phyloP scores from a whole-genome alignment of 2,797 vertebrate species.

The Harpagifer antarcticus region DNA sequence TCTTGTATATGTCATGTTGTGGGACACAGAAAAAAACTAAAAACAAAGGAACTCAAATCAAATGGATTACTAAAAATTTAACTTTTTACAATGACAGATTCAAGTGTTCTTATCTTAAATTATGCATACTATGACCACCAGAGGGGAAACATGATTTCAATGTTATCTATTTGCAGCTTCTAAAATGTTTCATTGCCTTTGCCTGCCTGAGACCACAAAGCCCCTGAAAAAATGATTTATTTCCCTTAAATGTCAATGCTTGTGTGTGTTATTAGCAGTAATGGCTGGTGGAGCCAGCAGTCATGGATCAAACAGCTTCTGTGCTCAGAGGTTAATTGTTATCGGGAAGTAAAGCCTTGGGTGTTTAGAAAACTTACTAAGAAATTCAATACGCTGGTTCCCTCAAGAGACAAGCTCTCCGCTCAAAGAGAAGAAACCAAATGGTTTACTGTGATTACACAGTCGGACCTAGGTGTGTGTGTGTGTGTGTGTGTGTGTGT shows the following conservation, averaged over 20 bases:
- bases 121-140: not conserved
- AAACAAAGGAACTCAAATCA: not conserved
- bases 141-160: not conserved
- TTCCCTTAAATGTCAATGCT: constrained; percentile 60
- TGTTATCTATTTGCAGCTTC: not conserved
- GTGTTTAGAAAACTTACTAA: constrained; percentile 65
- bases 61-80: not conserved
- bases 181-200: not conserved
- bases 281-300: constrained; percentile 58
- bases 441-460: constrained; percentile 52
- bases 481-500: not conserved
- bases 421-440: constrained; percentile 33
- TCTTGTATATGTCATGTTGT: not conserved
- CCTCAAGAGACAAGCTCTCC: constrained; percentile 48
- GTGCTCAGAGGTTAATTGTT: constrained; percentile 77
- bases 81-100: not conserved
- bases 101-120: not conserved
- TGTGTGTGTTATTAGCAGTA: constrained; percentile 68
- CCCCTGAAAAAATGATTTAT: constrained; percentile 31
- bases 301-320: constrained; percentile 70
- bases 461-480: not conserved
- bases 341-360: constrained; percentile 60
- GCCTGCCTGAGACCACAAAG: not conserved
- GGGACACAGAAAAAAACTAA: not conserved
- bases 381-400: constrained; percentile 62